Conservation (phyloP, 2,797 vertebrate genomes). For the Acanthiza pusilla region DNA sequence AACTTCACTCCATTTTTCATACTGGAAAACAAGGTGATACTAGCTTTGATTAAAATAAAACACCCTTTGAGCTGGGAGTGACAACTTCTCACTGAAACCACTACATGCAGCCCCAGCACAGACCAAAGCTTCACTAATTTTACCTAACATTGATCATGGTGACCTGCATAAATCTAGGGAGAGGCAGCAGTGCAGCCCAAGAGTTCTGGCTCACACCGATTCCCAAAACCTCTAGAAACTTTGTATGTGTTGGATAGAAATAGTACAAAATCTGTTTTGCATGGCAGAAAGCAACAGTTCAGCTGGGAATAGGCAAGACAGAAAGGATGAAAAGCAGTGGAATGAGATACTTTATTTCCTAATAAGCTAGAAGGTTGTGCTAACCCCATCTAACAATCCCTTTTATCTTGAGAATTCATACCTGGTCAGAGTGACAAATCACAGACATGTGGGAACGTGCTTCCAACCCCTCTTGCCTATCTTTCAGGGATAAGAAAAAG, state of each 20-base stretch:
- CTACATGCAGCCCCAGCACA: neutral
- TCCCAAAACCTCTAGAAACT: neutral
- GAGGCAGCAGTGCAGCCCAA: neutral
- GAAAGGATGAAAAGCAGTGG: neutral
- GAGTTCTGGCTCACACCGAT: neutral
- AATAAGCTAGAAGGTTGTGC: neutral
- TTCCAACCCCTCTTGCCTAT: neutral
- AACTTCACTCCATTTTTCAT: neutral
- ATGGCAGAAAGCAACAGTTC: neutral
- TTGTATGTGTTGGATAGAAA: neutral
- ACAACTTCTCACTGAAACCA: neutral
- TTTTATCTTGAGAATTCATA: neutral
- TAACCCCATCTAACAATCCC: neutral
- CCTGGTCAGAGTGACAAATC: neutral
- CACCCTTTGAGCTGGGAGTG: neutral
- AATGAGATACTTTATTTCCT: neutral
- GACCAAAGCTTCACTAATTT: neutral
- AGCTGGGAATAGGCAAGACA: neutral
- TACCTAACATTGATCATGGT: neutral
- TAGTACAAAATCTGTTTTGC: neutral
- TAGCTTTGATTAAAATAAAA: neutral
- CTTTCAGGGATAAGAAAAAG: neutral
- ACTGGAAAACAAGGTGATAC: neutral
- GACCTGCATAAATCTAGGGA: neutral
- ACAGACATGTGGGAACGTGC: neutral